Conservation (phyloP, 2,113 vertebrate species). For the Panthera uncia region DNA sequence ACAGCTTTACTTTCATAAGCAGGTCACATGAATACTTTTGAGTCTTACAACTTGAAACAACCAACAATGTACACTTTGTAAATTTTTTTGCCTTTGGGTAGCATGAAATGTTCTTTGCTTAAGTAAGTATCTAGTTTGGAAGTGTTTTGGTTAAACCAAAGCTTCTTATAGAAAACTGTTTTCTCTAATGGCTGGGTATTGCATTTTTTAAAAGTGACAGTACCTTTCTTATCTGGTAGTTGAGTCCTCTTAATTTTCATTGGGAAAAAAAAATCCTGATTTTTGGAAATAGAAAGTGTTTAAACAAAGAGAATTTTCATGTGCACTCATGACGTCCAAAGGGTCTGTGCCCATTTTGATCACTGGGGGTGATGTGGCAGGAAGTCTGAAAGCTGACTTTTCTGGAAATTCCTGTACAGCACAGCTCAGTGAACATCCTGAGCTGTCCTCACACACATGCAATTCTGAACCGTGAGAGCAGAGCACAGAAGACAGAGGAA, state of each 20-base stretch:
- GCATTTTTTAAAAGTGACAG: background rate
- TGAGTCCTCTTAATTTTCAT: conserved; percentile 74
- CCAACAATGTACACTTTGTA: background rate
- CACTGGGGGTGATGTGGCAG: background rate
- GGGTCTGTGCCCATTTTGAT: conserved; percentile 43
- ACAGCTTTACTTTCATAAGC: background rate
- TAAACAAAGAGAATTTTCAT: conserved; percentile 69
- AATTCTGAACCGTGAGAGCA: background rate
- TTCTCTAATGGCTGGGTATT: background rate
- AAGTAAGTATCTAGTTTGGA: background rate
- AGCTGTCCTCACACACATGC: background rate
- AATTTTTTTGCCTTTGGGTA: background rate
- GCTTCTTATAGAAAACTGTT: background rate
- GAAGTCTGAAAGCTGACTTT: conserved; percentile 48
- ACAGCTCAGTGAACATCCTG: background rate
- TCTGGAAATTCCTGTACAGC: background rate
- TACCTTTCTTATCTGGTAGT: conserved; percentile 57
- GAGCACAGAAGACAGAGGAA: background rate
- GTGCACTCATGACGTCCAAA: conserved; percentile 36
- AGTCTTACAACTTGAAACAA: background rate
- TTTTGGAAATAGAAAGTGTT: conserved; percentile 78
- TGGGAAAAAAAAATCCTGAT: conserved; percentile 70
- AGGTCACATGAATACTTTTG: background rate
- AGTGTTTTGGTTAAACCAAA: conserved; percentile 20
- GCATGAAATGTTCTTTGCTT: background rate